phyloP scores from a whole-genome alignment of 2,113 vertebrate genomes.

The Hoplias malabaricus region DNA sequence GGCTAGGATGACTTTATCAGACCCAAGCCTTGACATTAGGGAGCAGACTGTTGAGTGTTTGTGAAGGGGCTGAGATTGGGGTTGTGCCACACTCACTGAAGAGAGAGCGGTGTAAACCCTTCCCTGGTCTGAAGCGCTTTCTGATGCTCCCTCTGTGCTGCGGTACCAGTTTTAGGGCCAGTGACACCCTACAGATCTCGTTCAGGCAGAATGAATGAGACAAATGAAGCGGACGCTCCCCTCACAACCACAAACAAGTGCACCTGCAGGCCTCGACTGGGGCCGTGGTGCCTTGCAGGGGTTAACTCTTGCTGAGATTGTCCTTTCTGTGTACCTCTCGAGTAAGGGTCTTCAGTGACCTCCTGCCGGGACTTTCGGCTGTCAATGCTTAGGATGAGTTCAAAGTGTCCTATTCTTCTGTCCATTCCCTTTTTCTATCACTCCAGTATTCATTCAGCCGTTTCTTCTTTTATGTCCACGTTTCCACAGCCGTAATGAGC shows the following conservation, averaged over 20 bases:
- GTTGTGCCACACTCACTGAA: background rate
- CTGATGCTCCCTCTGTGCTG: conserved; percentile 16
- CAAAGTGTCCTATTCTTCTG: conserved; percentile 54
- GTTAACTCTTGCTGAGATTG: conserved; percentile 34
- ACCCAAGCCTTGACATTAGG: conserved; percentile 21
- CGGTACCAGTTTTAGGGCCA: conserved; percentile 46
- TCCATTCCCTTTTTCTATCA: conserved; percentile 39
- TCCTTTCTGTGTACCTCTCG: conserved; percentile 21
- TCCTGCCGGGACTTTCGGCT: conserved; percentile 67
- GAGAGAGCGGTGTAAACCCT: background rate
- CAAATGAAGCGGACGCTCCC: conserved; percentile 67
- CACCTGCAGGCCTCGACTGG: conserved; percentile 65
- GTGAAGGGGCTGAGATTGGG: no score
- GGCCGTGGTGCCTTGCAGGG: conserved; percentile 36
- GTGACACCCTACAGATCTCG: conserved; percentile 70
- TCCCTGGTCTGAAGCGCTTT: conserved; percentile 1
- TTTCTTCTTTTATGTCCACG: background rate
- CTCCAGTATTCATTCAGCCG: conserved; percentile 44
- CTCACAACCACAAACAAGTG: conserved; percentile 56
- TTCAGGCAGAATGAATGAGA: conserved; percentile 68
- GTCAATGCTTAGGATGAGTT: conserved; percentile 66
- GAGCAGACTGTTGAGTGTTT: conserved; percentile 9
- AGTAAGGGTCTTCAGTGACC: conserved; percentile 45
- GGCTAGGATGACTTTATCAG: no score
- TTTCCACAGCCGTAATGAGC: background rate